These are phyloP conservation scores for Lordiphosa mommai DNA, from an alignment of 1,140 invertebrate species.

Conservation along the genomic window DNA sequence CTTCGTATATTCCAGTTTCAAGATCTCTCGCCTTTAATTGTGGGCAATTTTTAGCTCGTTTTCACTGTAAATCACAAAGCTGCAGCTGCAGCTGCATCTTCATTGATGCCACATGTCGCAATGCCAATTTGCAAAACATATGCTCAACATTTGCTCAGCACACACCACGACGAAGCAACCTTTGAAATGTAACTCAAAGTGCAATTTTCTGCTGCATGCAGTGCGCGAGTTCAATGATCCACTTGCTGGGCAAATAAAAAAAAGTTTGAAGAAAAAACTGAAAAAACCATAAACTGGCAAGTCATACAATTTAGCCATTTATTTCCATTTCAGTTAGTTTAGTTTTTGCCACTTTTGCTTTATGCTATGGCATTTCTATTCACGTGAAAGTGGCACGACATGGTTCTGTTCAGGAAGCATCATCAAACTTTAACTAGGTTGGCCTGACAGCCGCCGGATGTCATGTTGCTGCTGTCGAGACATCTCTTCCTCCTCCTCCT, in stretches of 20 bases:
- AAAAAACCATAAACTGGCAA: slow-evolving; percentile 33
- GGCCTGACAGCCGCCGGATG: slow-evolving; percentile 52
- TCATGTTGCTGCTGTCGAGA: slow-evolving; percentile 44
- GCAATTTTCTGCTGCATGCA: slow-evolving; percentile 2
- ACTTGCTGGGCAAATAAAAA: slow-evolving; percentile 9
- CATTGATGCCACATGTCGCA: slow-evolving; percentile 23
- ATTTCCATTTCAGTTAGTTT: slow-evolving; percentile 43
- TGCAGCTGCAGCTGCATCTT: slow-evolving; percentile 27
- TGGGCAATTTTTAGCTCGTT: slow-evolving; percentile 37
- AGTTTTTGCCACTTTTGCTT: slow-evolving; percentile 29
- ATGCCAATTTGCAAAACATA: slow-evolving; percentile 18
- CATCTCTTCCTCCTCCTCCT: slow-evolving; percentile 12
- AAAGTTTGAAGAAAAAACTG: slow-evolving; percentile 20
- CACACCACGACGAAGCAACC: slow-evolving; percentile 12
- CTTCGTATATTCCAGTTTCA: slow-evolving; percentile 33
- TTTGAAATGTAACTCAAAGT: slow-evolving; percentile 17
- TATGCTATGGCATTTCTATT: slow-evolving; percentile 31
- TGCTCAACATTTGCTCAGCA: slow-evolving; percentile 34
- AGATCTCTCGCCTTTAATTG: slow-evolving; percentile 34
- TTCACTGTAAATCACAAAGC: slow-evolving; percentile 39
- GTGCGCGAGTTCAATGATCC: slow-evolving; percentile 33
- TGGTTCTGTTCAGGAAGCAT: slow-evolving; percentile 50
- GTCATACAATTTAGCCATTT: slow-evolving; percentile 33
- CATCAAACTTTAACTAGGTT: slow-evolving; percentile 41
- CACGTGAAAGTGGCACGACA: slow-evolving; percentile 67